A percentile compares a stretch with the other conserved stretches of the same genome.
Conservation (phyloP, 2,888 invertebrate genomes). For the Chrysotoxum bicinctum region DNA sequence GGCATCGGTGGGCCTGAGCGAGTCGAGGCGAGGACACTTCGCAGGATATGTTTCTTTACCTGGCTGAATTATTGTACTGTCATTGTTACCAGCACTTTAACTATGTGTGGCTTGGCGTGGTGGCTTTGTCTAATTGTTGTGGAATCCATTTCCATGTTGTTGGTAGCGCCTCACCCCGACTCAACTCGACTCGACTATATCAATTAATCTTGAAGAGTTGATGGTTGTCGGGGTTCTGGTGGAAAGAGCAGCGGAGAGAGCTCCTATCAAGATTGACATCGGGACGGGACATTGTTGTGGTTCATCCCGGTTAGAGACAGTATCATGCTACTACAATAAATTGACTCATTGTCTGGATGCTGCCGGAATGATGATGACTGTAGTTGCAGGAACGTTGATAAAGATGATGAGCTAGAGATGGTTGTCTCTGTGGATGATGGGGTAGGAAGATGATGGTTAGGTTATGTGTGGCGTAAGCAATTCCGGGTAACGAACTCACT, state of each 20-base stretch:
- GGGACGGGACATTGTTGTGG: constrained; percentile 68
- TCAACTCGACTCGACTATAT: constrained; percentile 37
- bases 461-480: constrained; percentile 62
- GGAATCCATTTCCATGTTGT: constrained; percentile 69
- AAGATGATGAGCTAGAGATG: constrained; percentile 63
- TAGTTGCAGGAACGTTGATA: constrained; percentile 34
- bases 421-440: constrained; percentile 1
- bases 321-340: constrained; percentile 55
- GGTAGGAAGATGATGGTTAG: background rate
- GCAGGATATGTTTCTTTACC: constrained; percentile 33
- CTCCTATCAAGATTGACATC: constrained; percentile 62
- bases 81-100: constrained; percentile 55
- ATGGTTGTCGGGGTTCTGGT: constrained; percentile 34
- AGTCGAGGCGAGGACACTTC: constrained; percentile 50
- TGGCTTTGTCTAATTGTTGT: constrained; percentile 61
- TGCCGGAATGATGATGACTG: constrained; percentile 37
- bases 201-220: constrained; percentile 70
- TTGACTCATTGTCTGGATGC: constrained; percentile 68
- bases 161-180: constrained; percentile 51
- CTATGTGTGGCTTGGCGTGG: constrained; percentile 13
- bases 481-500: constrained; percentile 60
- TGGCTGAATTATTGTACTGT: constrained; percentile 60
- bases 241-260: background rate
- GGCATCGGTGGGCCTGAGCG: background rate
- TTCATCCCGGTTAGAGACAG: constrained; percentile 25